Evolutionary conservation across 2,113 vertebrate species (phyloP).

Genomic region (Muscicapa adusta): DNA sequence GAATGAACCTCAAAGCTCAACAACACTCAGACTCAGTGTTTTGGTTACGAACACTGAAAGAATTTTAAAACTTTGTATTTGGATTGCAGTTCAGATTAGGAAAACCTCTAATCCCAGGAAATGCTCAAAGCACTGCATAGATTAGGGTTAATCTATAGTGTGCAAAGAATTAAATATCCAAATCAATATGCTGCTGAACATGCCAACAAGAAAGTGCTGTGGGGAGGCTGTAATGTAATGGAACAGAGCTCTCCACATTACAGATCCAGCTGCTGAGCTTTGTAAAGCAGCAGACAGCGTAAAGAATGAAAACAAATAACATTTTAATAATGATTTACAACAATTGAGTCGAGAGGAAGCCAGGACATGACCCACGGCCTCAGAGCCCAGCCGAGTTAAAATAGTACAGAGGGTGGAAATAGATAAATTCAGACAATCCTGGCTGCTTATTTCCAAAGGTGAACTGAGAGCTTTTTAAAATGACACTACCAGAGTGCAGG

Average conservation of each 20-base stretch:
- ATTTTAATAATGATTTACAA: slow-evolving; percentile 56
- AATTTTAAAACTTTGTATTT: not conserved
- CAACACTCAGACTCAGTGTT: not conserved
- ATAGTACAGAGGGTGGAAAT: not conserved
- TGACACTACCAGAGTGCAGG: not conserved
- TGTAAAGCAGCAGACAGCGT: not conserved
- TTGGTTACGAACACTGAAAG: not conserved
- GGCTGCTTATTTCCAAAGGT: slow-evolving; percentile 26
- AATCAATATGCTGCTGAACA: not conserved
- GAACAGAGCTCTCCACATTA: not conserved
- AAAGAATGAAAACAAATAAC: slow-evolving; percentile 45
- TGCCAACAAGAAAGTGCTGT: not conserved
- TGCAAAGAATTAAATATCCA: not conserved
- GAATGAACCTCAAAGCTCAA: not conserved
- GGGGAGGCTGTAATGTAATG: not conserved
- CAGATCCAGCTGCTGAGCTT: slow-evolving; percentile 8
- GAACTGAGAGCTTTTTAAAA: slow-evolving; percentile 27
- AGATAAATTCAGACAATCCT: slow-evolving; percentile 23
- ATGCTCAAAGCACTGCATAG: not conserved
- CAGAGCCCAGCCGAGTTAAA: slow-evolving; percentile 3
- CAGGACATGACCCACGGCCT: not conserved
- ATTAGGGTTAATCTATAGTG: not conserved
- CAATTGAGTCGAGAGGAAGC: not conserved
- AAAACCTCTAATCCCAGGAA: not conserved
- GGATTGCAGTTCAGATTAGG: not conserved